Base-by-base conservation (phyloP, 2,113 vertebrate genomes). In the Ictidomys tridecemlineatus region DNA sequence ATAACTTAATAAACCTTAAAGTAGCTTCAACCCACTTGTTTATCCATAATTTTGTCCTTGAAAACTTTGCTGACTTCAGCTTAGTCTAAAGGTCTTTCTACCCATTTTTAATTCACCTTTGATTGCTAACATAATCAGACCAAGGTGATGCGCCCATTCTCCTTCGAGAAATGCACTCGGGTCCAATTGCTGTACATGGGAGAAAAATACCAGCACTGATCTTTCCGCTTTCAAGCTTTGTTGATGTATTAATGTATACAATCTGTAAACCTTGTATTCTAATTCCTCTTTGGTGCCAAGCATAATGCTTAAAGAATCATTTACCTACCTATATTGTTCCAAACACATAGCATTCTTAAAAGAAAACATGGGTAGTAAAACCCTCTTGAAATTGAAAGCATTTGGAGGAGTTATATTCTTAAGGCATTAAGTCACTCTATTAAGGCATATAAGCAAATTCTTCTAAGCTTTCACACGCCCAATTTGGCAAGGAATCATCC, bases 341-440 rank as follows among this genome's bases (percentile, higher is more conserved):
- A 94, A 98, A 97, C 95, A 69, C 94, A 97, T 96, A 95, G 72
- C 1, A 5, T 97, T 97, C 97, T 98, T 97, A 96, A 98, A 97
- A 98, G 96, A 97, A 97, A 98, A 98, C 98, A 96, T 74, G 83
- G 77, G 94, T 93, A 96, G 69, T 95, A 98, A 98, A 99, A 98
- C 53, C 97, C 97, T 97, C 97, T 97, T 98, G 96, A 98, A 98
- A 98, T 98, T 94, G 96, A 98, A 98, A 95, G 96, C 97, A 98
- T 98, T 97, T 98, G 94, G 96, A 97, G 93, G 97, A 96, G 96
- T 98, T 98, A 96, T 97, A 98, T 96, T 98, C 97, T 98, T 98
- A 98, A 98, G 77, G 97, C 96, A 96, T 98, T 98, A 98, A 98
- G 79, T 97, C 96, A 90, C 30, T 93, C 85, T 96, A 94, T 97